These are phyloP conservation scores for Acestrorhynchus altus DNA, from an alignment of 2,797 vertebrate genomes.

Conservation along the genomic window DNA sequence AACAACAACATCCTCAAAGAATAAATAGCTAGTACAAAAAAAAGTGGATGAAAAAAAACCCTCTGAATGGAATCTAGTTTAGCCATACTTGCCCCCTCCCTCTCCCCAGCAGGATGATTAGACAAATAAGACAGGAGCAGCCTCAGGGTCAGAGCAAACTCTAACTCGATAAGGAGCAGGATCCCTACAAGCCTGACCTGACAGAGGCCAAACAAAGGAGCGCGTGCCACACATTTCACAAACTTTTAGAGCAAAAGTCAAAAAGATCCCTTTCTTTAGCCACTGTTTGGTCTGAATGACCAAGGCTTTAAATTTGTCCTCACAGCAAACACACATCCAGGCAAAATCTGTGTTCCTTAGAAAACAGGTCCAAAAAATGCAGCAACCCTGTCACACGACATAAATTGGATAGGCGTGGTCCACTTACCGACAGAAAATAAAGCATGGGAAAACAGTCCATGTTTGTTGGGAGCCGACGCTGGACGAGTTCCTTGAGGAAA, in stretches of 20 bases:
- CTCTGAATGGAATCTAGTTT: slow-evolving; percentile 67
- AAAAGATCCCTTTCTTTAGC: slow-evolving; percentile 4
- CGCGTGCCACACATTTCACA: slow-evolving; percentile 59
- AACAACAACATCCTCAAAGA: slow-evolving; percentile 76
- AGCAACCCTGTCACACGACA: slow-evolving; percentile 60
- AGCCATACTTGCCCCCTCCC: slow-evolving; percentile 55
- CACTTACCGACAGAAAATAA: slow-evolving; percentile 98
- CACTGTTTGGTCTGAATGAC: slow-evolving; percentile 23
- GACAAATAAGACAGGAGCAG: slow-evolving; percentile 71
- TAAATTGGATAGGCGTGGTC: slow-evolving; percentile 66
- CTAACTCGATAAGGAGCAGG: slow-evolving; percentile 69
- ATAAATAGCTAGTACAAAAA: slow-evolving; percentile 72
- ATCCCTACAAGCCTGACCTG: slow-evolving; percentile 63
- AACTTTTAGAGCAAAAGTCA: slow-evolving; percentile 25
- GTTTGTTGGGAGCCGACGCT: slow-evolving; percentile 92
- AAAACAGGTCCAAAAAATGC: slow-evolving; percentile 44
- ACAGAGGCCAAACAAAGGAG: slow-evolving; percentile 61
- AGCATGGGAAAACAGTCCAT: slow-evolving; percentile 99
- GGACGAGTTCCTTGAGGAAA: slow-evolving; percentile 88
- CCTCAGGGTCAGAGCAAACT: slow-evolving; percentile 72
- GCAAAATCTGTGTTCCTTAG: background rate
- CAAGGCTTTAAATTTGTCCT: slow-evolving; percentile 34
- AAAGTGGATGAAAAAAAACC: slow-evolving; percentile 42
- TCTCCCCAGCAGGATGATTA: slow-evolving; percentile 66
- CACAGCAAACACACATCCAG: background rate